Conservation (phyloP, 2,888 invertebrate genomes). For the Yponomeuta plumbellus region DNA sequence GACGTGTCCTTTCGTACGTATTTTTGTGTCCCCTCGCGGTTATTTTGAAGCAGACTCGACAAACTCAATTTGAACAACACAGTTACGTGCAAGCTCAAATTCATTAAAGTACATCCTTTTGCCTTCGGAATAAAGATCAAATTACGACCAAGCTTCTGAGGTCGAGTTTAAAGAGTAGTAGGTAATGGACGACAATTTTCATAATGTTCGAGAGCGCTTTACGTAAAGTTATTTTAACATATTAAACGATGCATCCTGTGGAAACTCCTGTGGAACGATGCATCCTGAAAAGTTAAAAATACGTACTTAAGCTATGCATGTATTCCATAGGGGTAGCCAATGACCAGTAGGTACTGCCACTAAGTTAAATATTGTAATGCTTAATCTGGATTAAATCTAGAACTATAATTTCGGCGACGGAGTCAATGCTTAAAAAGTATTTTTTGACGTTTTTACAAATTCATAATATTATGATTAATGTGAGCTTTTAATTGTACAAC, state of each 20-base stretch:
- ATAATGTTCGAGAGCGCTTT: background rate
- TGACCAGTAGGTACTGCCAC: too few relatives aligned
- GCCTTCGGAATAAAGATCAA: background rate
- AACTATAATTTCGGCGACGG: too few relatives aligned
- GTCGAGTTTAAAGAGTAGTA: background rate
- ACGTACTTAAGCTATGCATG: too few relatives aligned
- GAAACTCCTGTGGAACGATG: too few relatives aligned
- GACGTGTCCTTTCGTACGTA: background rate
- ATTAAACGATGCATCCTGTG: background rate
- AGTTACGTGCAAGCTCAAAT: background rate
- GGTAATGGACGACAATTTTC: background rate
- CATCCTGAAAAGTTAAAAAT: too few relatives aligned
- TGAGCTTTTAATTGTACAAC: too few relatives aligned
- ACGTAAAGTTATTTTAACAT: background rate
- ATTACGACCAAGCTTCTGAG: background rate
- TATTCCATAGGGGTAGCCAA: too few relatives aligned
- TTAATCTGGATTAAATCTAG: too few relatives aligned
- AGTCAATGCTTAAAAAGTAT: too few relatives aligned
- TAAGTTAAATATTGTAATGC: too few relatives aligned
- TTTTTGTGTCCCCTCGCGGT: background rate
- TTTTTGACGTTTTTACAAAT: too few relatives aligned
- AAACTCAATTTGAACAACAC: background rate
- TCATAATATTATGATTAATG: too few relatives aligned
- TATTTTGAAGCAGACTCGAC: background rate
- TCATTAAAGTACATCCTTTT: background rate